Evolutionary conservation across 2,797 vertebrate species (phyloP).

Genomic region (Ctenochaetus hawaiiensis): DNA sequence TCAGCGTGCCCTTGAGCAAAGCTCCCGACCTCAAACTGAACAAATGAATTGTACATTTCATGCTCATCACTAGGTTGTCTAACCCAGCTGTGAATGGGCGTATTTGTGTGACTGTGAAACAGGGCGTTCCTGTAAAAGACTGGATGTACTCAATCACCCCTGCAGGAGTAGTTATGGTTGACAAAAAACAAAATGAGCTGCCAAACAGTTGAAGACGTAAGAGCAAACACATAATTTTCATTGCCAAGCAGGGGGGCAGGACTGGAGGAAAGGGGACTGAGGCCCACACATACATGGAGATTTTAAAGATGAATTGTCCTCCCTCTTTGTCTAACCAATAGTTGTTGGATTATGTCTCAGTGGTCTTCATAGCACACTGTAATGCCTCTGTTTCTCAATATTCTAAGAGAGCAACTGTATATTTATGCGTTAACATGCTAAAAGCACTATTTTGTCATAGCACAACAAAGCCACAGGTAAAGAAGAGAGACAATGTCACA

Average conservation of each 20-base stretch:
- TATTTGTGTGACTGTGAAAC: slow-evolving; percentile 28
- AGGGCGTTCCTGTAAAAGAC: slow-evolving; percentile 20
- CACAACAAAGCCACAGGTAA: no score
- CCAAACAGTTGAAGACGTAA: slow-evolving; percentile 3
- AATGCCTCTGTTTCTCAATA: no score
- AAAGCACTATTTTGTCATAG: no score
- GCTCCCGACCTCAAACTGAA: neutral
- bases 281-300: no score
- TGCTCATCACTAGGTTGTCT: slow-evolving; percentile 16
- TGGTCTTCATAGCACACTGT: no score
- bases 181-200: slow-evolving; percentile 1
- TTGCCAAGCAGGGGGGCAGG: neutral
- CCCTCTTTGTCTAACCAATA: no score
- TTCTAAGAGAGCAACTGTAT: no score
- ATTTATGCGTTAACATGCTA: no score
- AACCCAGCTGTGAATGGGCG: slow-evolving; percentile 51
- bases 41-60: slow-evolving; percentile 15
- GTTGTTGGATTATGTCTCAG: no score
- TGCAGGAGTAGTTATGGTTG: slow-evolving; percentile 25
- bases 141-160: slow-evolving; percentile 20
- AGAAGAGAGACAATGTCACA: no score
- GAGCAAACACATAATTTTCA: slow-evolving; percentile 12
- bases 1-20: slow-evolving; percentile 29
- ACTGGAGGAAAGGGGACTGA: no score
- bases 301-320: no score